Evolutionary conservation across 2,113 vertebrate species (phyloP).

Genomic region (Hyla sarda): DNA sequence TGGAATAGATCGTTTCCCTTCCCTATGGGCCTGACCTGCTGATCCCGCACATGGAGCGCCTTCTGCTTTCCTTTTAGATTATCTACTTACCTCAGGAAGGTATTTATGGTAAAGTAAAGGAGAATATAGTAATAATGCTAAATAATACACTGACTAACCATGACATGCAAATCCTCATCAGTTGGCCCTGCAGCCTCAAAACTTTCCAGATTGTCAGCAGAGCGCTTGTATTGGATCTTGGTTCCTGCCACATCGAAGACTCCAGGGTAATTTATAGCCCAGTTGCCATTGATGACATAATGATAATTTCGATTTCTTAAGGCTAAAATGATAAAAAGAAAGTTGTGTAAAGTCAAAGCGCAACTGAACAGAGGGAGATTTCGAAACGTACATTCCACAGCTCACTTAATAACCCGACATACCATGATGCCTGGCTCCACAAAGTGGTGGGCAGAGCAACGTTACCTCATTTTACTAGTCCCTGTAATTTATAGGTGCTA

Average conservation of each 20-base stretch:
- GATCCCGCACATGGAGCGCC: no score
- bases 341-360: background rate
- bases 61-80: no score
- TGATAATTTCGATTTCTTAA: slow-evolving; percentile 80
- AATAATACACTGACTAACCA: slow-evolving; percentile 73
- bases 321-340: slow-evolving; percentile 63
- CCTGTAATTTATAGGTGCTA: slow-evolving; percentile 26
- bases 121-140: background rate
- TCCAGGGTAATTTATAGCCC: slow-evolving; percentile 84
- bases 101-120: no score
- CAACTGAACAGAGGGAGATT: background rate
- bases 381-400: slow-evolving; percentile 10
- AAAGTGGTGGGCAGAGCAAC: background rate
- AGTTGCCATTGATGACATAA: slow-evolving; percentile 90
- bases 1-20: no score
- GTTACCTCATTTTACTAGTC: slow-evolving; percentile 3
- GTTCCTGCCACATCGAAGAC: slow-evolving; percentile 84
- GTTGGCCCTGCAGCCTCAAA: slow-evolving; percentile 87
- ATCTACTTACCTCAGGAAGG: no score
- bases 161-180: slow-evolving; percentile 81
- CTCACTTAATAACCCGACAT: slow-evolving; percentile 16
- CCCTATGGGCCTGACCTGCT: no score
- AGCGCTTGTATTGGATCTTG: slow-evolving; percentile 80
- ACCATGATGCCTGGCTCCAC: slow-evolving; percentile 30
- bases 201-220: slow-evolving; percentile 81